These are phyloP conservation scores for Virgularia gustaviana DNA, from an alignment of 92 coral and sea anemone species.

Conservation along the genomic window DNA sequence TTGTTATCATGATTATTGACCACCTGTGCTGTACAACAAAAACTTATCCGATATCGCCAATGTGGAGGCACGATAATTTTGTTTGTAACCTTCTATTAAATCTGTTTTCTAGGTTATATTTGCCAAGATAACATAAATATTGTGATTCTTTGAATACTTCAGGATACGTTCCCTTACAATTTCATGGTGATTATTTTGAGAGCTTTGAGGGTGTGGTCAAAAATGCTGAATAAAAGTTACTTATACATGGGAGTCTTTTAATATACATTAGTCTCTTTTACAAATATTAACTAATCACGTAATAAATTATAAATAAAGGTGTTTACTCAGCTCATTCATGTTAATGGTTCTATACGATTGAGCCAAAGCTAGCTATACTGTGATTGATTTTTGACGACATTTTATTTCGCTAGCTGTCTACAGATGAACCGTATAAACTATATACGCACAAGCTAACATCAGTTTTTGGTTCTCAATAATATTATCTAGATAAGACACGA, in stretches of 20 bases:
- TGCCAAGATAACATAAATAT: background rate
- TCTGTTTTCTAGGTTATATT: background rate
- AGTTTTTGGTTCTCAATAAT: too few species aligned
- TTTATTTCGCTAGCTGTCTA: background rate
- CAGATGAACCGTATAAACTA: background rate
- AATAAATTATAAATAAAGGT: slow-evolving; percentile 32
- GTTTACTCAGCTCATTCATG: slow-evolving; percentile 42
- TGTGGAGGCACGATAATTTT: background rate
- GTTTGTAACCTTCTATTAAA: background rate
- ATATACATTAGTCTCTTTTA: slow-evolving; percentile 35
- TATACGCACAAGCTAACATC: too few species aligned
- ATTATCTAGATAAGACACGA: too few species aligned
- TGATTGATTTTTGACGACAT: background rate
- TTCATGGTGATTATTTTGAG: slow-evolving; percentile 25
- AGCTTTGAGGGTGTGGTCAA: slow-evolving; percentile 28
- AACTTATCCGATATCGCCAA: slow-evolving; percentile 24
- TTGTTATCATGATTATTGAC: slow-evolving; percentile 32
- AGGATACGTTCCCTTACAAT: background rate
- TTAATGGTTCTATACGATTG: slow-evolving; percentile 5
- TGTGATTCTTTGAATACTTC: too few species aligned
- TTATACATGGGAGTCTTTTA: slow-evolving; percentile 30
- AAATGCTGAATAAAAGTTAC: slow-evolving; percentile 25
- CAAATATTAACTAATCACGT: slow-evolving; percentile 42
- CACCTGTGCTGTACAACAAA: slow-evolving; percentile 39
- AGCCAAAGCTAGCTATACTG: background rate